These are phyloP conservation scores for Nezara viridula DNA, from an alignment of 2,888 invertebrate species.

Conservation along the genomic window DNA sequence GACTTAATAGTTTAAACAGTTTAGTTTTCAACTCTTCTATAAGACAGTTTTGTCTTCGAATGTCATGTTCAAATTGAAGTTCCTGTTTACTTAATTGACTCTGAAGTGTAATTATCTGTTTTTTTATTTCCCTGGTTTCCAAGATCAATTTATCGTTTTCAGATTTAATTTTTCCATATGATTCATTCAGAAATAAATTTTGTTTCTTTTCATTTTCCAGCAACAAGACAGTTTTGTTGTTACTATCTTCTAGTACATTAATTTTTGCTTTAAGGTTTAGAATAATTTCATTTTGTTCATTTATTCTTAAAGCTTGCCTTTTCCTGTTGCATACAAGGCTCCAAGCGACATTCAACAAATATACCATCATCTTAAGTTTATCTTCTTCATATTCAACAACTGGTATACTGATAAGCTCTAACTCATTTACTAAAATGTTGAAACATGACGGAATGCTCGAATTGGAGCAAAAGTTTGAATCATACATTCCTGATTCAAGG, in stretches of 20 bases:
- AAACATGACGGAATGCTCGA: constrained; percentile 19
- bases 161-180: neutral
- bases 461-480: neutral
- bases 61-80: constrained; percentile 39
- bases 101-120: neutral
- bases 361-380: constrained; percentile 2
- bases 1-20: neutral
- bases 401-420: neutral
- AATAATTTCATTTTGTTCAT: constrained; percentile 27
- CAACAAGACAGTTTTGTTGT: neutral
- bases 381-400: constrained; percentile 35
- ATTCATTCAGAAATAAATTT: neutral
- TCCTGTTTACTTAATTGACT: constrained; percentile 10
- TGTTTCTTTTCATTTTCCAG: constrained; percentile 35
- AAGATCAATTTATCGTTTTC: neutral
- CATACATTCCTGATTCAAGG: neutral
- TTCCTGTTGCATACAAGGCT: constrained; percentile 7
- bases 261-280: constrained; percentile 3
- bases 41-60: constrained; percentile 38
- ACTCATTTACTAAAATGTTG: constrained; percentile 16
- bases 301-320: constrained; percentile 41
- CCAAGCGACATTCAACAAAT: constrained; percentile 29
- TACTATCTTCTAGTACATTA: neutral
- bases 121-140: constrained; percentile 15
- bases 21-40: constrained; percentile 6